Evolutionary conservation across 2,888 invertebrate genomes (phyloP).

Genomic region (Melipona beecheii): DNA sequence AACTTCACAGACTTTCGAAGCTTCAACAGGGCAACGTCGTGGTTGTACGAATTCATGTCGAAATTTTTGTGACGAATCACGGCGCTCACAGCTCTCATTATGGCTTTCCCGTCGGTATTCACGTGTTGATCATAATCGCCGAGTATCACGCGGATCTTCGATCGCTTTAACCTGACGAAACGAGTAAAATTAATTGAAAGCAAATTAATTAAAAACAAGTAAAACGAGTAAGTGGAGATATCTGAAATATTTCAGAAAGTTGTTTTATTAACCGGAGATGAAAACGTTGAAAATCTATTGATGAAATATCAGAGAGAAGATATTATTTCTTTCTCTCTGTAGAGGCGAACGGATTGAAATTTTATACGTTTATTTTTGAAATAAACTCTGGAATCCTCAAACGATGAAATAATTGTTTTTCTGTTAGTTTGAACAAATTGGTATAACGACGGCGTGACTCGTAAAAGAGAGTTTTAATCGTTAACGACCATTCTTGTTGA

Average conservation of each 20-base stretch:
- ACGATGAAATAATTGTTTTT: too few relatives aligned
- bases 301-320: neutral
- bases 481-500: neutral
- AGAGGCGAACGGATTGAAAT: too few relatives aligned
- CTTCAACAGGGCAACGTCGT: constrained; percentile 92
- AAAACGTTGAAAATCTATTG: neutral
- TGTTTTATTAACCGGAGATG: neutral
- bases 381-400: too few relatives aligned
- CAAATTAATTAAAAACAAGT: too few relatives aligned
- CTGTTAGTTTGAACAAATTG: too few relatives aligned
- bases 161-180: constrained; percentile 88
- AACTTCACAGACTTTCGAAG: constrained; percentile 91
- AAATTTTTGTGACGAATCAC: constrained; percentile 93
- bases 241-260: neutral
- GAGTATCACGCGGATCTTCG: constrained; percentile 92
- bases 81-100: constrained; percentile 92
- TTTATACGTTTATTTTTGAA: too few relatives aligned
- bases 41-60: constrained; percentile 93
- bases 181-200: neutral
- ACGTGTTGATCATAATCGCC: constrained; percentile 94
- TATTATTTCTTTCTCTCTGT: neutral
- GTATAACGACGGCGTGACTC: too few relatives aligned
- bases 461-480: neutral
- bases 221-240: too few relatives aligned
- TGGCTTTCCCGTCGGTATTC: constrained; percentile 91